phyloP scores from a whole-genome alignment of 2,113 vertebrate genomes.

The Perognathus longimembris region DNA sequence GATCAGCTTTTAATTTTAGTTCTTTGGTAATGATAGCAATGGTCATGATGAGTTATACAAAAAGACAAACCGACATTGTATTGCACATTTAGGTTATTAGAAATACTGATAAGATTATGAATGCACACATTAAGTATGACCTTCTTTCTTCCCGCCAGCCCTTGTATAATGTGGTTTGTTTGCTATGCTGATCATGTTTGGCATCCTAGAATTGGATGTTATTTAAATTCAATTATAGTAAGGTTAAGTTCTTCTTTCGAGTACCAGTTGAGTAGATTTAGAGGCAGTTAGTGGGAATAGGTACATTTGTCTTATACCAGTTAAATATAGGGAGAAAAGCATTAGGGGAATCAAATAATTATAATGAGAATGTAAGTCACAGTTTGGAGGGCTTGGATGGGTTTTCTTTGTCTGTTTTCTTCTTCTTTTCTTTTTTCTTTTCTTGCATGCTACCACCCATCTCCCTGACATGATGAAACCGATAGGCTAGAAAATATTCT shows the following conservation, averaged over 20 bases:
- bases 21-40: slow-evolving; percentile 27
- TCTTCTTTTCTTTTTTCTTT: slow-evolving; percentile 29
- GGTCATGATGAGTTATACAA: slow-evolving; percentile 33
- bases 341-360: slow-evolving; percentile 77
- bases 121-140: slow-evolving; percentile 51
- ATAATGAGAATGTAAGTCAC: slow-evolving; percentile 76
- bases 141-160: slow-evolving; percentile 28
- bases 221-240: slow-evolving; percentile 82
- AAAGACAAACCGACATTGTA: slow-evolving; percentile 51
- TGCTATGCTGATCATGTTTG: slow-evolving; percentile 73
- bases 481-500: slow-evolving; percentile 70
- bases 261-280: slow-evolving; percentile 80
- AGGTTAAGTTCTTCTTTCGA: slow-evolving; percentile 80
- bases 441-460: not conserved
- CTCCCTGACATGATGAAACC: slow-evolving; percentile 61
- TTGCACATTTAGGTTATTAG: not conserved
- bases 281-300: slow-evolving; percentile 79
- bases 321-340: slow-evolving; percentile 80
- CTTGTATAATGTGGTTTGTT: slow-evolving; percentile 44
- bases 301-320: slow-evolving; percentile 80
- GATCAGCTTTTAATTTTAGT: slow-evolving; percentile 56
- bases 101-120: slow-evolving; percentile 25
- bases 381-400: slow-evolving; percentile 21
- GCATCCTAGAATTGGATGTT: slow-evolving; percentile 74
- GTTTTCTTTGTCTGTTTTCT: slow-evolving; percentile 30